Evolutionary conservation across 2,113 vertebrate species (phyloP).

Genomic region (Cricetomys ansorgei): DNA sequence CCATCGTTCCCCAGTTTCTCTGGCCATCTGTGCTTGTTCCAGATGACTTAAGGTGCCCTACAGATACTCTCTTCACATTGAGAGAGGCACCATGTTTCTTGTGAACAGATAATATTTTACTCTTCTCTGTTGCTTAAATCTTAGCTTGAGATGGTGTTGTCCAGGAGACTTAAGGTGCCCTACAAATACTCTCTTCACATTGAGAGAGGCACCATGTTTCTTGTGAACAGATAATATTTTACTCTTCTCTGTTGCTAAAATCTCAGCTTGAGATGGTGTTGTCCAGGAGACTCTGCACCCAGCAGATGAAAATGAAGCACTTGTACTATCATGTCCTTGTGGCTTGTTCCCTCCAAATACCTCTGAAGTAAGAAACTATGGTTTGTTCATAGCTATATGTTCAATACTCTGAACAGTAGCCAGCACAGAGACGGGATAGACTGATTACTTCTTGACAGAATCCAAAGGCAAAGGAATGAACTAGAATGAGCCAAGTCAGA

Average conservation of each 20-base stretch:
- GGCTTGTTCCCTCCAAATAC: background rate
- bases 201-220: background rate
- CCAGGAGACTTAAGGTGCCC: background rate
- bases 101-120: background rate
- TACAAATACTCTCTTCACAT: background rate
- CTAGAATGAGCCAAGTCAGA: constrained; percentile 21
- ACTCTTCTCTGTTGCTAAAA: background rate
- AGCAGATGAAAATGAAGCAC: background rate
- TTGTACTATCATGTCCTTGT: background rate
- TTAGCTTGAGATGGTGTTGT: background rate
- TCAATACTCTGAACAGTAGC: background rate
- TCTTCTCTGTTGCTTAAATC: background rate
- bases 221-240: constrained; percentile 5
- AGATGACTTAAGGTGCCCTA: background rate
- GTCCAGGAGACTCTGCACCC: background rate
- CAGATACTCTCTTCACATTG: background rate
- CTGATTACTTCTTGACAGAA: background rate
- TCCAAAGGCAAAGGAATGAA: background rate
- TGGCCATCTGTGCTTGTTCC: background rate
- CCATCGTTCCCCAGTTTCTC: background rate
- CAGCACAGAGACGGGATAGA: background rate
- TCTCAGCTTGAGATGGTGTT: background rate
- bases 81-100: background rate
- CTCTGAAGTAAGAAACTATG: background rate
- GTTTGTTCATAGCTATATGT: background rate